phyloP scores from a whole-genome alignment of 1,140 invertebrate genomes.

The Neodiprion fabricii region DNA sequence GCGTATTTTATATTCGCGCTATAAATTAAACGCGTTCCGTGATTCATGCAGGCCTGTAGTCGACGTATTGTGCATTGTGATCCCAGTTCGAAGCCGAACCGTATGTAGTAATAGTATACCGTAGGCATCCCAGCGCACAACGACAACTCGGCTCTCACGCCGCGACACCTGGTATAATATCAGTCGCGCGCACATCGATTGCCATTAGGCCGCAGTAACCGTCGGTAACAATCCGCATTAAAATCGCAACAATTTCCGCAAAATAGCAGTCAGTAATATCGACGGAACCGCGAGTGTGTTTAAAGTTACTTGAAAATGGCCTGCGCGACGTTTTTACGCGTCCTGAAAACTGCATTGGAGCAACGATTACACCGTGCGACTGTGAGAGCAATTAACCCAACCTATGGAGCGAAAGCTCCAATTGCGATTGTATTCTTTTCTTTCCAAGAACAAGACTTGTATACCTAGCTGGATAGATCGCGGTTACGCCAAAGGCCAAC shows the following conservation, averaged over 20 bases:
- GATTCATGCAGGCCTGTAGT: background rate
- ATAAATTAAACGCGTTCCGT: slow-evolving; percentile 4
- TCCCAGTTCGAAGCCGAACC: background rate
- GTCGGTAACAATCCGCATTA: slow-evolving; percentile 3
- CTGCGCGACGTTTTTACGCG: background rate
- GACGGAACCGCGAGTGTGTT: background rate
- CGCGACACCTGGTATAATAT: slow-evolving; percentile 1
- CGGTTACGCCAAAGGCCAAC: slow-evolving; percentile 22
- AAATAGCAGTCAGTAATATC: background rate
- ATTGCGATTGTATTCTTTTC: background rate
- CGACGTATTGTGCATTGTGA: background rate
- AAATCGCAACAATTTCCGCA: background rate
- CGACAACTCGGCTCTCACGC: background rate
- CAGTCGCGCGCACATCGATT: background rate
- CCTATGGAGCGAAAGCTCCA: background rate
- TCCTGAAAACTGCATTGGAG: background rate
- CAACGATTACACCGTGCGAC: background rate
- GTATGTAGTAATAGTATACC: background rate
- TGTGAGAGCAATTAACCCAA: background rate
- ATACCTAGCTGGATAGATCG: background rate
- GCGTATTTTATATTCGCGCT: background rate
- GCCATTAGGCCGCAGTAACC: background rate
- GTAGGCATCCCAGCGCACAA: background rate
- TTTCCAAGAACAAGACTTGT: background rate
- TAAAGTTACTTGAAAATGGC: background rate